A percentile compares a stretch with the other conserved stretches of the same genome.
Evolutionary conservation across 2,797 vertebrate genomes (phyloP).

Genomic region (Fringilla coelebs): DNA sequence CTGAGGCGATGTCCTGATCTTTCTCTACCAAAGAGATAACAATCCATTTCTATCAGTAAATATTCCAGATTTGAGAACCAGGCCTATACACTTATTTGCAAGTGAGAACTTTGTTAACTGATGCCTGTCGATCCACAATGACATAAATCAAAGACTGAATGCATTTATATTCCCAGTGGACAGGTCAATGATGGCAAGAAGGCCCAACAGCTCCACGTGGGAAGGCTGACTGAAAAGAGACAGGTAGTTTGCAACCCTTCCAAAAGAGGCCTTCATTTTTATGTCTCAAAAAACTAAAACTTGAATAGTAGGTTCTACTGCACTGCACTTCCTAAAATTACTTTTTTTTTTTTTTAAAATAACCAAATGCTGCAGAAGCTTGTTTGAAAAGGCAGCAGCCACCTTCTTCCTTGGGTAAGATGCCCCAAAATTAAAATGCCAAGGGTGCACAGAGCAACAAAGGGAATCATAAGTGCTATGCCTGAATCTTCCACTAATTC

Average conservation of each 20-base stretch:
- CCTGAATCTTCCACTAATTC: neutral
- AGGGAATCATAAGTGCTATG: fast-evolving
- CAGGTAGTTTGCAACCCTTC: neutral
- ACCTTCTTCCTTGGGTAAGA: neutral
- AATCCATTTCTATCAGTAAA: neutral
- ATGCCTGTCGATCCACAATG: fast-evolving
- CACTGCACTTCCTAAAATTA: neutral
- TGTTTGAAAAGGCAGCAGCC: neutral
- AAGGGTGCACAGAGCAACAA: neutral
- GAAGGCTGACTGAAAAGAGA: neutral
- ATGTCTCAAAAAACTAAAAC: neutral
- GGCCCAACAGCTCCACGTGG: neutral
- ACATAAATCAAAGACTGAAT: neutral
- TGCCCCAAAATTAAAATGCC: neutral
- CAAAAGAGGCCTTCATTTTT: neutral
- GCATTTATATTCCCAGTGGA: neutral
- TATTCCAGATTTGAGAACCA: neutral
- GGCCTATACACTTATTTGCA: neutral
- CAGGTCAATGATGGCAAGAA: neutral
- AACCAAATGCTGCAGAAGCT: neutral
- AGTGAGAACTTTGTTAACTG: neutral
- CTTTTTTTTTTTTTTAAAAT: neutral
- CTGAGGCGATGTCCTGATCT: neutral
- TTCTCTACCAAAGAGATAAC: neutral
- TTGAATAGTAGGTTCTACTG: neutral